Conservation (phyloP, 2,888 invertebrate genomes). For the Marasmarcha lunaedactyla region DNA sequence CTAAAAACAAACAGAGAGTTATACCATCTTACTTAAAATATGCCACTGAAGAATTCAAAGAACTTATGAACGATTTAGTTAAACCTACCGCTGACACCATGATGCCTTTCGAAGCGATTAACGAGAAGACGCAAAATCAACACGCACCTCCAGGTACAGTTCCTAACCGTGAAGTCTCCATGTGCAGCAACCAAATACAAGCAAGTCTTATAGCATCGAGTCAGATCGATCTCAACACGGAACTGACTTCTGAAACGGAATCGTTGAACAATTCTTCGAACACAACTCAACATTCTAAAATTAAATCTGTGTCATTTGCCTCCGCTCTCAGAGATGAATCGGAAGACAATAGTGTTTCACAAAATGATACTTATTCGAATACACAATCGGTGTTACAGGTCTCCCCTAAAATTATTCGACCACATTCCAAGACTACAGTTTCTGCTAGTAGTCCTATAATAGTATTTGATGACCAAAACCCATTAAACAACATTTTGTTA, state of each 20-base stretch:
- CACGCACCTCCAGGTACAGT: too few species aligned
- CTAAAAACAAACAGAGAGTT: slow-evolving; percentile 31
- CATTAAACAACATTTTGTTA: neutral
- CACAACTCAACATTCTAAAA: slow-evolving; percentile 1
- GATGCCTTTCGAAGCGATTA: slow-evolving; percentile 24
- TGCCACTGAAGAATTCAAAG: slow-evolving; percentile 40
- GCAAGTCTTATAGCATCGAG: slow-evolving; percentile 41
- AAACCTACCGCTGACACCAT: slow-evolving; percentile 38
- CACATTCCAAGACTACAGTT: slow-evolving; percentile 18
- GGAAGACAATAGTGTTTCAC: neutral
- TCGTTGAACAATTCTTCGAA: slow-evolving; percentile 17
- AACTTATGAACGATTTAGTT: slow-evolving; percentile 46
- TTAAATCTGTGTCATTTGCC: neutral
- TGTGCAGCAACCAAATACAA: slow-evolving; percentile 39
- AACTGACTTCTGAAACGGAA: slow-evolving; percentile 22
- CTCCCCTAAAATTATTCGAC: slow-evolving; percentile 17
- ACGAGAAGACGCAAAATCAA: slow-evolving; percentile 7
- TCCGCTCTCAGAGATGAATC: neutral
- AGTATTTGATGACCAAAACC: neutral
- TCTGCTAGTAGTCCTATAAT: slow-evolving; percentile 33
- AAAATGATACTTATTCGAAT: slow-evolving; percentile 22
- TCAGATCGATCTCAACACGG: slow-evolving; percentile 27
- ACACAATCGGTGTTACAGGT: too few species aligned
- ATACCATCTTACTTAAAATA: slow-evolving; percentile 42
- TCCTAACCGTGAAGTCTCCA: slow-evolving; percentile 17